Percentiles rank a stretch among this genome's conserved stretches.
Conservation (phyloP, 2,113 vertebrate genomes). For the Anthoscopus minutus region DNA sequence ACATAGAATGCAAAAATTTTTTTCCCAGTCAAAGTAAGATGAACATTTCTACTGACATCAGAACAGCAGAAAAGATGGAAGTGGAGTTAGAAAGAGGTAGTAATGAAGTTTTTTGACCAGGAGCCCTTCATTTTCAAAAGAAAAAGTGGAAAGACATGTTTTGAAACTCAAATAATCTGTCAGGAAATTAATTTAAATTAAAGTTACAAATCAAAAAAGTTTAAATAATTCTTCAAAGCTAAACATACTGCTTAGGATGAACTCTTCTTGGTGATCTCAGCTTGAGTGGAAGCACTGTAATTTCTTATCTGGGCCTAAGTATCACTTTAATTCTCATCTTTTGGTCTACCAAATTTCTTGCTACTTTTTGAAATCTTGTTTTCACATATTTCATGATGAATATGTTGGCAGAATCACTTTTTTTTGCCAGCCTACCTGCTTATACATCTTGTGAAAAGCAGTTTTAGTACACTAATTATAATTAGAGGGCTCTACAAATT, state of each 20-base stretch:
- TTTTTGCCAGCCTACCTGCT: background rate
- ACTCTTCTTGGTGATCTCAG: background rate
- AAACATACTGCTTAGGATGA: background rate
- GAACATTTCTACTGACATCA: background rate
- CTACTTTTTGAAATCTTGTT: accelerated
- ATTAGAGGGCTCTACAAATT: background rate
- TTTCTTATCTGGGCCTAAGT: background rate
- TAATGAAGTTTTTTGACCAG: background rate
- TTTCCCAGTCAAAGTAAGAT: background rate
- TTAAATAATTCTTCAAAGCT: background rate
- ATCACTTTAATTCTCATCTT: background rate
- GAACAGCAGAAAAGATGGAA: background rate
- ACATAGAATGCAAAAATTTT: background rate
- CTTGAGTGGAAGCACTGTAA: background rate
- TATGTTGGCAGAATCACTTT: background rate
- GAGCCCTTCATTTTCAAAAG: background rate
- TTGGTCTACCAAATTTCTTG: background rate
- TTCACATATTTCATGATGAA: background rate
- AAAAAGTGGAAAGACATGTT: background rate
- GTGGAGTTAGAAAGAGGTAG: background rate
- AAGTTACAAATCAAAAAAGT: background rate
- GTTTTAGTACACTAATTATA: background rate
- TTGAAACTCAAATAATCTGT: background rate
- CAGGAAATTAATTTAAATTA: background rate
- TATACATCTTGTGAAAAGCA: background rate